Percentiles rank a stretch among this genome's conserved stretches.
phyloP scores from a whole-genome alignment of 2,797 vertebrate species.

The Australoheros facetus region DNA sequence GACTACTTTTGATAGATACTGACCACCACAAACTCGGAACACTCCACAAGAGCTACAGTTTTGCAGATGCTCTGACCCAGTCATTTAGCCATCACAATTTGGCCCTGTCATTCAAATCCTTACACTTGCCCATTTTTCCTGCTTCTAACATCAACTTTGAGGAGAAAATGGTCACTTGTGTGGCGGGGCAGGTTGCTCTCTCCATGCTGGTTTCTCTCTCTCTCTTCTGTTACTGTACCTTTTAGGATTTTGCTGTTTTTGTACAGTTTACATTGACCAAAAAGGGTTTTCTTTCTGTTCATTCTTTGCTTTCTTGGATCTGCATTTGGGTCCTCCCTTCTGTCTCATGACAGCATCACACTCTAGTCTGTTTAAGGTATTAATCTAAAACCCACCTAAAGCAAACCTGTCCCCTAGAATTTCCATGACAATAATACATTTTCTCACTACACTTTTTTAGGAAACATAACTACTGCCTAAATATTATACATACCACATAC shows the following conservation, averaged over 20 bases:
- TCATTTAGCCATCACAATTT: too few species aligned
- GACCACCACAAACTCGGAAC: too few species aligned
- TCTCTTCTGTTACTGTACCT: background rate
- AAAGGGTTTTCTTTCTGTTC: background rate
- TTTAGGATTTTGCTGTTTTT: background rate
- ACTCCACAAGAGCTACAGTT: too few species aligned
- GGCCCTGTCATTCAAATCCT: too few species aligned
- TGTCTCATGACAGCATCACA: background rate
- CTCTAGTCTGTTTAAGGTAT: background rate
- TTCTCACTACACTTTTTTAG: background rate
- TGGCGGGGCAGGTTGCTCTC: too few species aligned
- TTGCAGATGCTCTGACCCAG: too few species aligned
- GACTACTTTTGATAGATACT: too few species aligned
- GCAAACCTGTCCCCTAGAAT: fast-evolving
- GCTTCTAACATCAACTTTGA: too few species aligned
- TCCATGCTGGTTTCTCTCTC: too few species aligned
- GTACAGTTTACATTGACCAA: background rate
- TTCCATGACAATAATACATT: background rate
- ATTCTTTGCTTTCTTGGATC: background rate
- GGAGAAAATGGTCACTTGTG: too few species aligned
- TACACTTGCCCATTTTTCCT: too few species aligned
- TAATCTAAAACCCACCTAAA: background rate
- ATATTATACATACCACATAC: background rate
- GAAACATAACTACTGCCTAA: background rate
- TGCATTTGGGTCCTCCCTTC: background rate